Percentiles rank a stretch among this genome's conserved stretches.
Conservation (phyloP, 2,113 vertebrate genomes). For the Lampris megalopsis region DNA sequence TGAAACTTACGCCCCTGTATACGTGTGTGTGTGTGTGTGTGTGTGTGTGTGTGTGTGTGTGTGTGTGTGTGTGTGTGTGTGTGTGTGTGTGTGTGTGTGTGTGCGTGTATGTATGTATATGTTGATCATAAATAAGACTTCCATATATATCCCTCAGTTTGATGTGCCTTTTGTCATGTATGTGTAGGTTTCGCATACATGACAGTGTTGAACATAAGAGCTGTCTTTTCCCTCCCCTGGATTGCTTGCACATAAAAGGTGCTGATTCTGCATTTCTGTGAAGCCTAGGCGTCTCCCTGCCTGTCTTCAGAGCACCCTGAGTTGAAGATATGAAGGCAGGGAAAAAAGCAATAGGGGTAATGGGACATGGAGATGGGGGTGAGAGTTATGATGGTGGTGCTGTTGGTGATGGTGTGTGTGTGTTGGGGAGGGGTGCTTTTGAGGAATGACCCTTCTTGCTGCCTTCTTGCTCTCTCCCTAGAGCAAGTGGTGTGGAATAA, state of each 20-base stretch:
- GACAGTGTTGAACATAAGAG: background rate
- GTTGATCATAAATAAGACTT: too few species aligned
- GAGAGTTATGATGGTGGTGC: background rate
- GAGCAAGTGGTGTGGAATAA: background rate
- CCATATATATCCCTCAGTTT: too few species aligned
- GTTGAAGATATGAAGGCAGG: constrained; percentile 11
- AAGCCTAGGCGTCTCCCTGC: constrained; percentile 1
- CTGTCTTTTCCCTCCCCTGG: constrained; percentile 21
- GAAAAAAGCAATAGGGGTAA: too few species aligned
- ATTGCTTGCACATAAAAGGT: constrained; percentile 25
- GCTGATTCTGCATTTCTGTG: constrained; percentile 39
- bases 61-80: background rate
- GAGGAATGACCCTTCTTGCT: constrained; percentile 42
- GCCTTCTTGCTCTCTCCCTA: constrained; percentile 1
- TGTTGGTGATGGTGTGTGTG: too few species aligned
- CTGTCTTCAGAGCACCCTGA: background rate
- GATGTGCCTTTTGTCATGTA: background rate
- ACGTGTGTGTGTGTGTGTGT: too few species aligned
- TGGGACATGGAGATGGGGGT: background rate
- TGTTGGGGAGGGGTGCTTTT: background rate
- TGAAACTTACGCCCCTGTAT: too few species aligned
- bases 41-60: background rate
- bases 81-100: constrained; percentile 13
- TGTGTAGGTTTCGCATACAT: background rate
- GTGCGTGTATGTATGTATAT: background rate